Evolutionary conservation across 2,113 vertebrate genomes (phyloP).

Genomic region (Passer domesticus): DNA sequence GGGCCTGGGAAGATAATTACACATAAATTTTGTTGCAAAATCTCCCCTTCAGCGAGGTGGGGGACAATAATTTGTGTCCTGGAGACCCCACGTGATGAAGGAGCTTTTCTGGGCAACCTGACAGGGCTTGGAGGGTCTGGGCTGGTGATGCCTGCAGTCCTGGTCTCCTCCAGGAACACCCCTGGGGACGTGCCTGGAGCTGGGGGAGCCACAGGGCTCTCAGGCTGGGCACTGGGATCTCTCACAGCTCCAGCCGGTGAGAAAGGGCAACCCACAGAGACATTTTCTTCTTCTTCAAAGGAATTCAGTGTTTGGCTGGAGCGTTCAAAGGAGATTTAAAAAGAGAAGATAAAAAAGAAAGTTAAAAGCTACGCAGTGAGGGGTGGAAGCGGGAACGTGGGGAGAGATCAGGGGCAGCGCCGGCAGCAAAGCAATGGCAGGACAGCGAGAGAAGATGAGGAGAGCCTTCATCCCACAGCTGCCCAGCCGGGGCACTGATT

Average conservation of each 20-base stretch:
- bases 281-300: conserved; percentile 55
- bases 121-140: not conserved
- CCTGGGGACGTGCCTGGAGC: not conserved
- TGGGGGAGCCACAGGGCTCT: not conserved
- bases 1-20: not conserved
- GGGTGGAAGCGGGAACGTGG: conserved; percentile 23
- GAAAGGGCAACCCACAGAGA: conserved; percentile 58
- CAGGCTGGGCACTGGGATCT: conserved; percentile 17
- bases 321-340: conserved; percentile 60
- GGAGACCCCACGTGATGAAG: not conserved
- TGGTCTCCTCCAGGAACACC: not conserved
- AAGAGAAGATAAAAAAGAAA: conserved; percentile 59
- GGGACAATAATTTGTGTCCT: not conserved
- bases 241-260: not conserved
- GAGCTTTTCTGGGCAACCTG: not conserved
- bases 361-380: conserved; percentile 60
- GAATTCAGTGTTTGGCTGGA: conserved; percentile 38
- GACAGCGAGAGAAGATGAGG: not conserved
- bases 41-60: not conserved
- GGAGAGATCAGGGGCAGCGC: conserved; percentile 23
- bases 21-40: not conserved
- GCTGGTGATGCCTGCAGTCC: not conserved
- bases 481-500: not conserved
- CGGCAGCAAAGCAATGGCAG: not conserved
- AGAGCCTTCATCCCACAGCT: not conserved